Conservation (phyloP, 1,140 invertebrate genomes). For the Lordiphosa collinella region DNA sequence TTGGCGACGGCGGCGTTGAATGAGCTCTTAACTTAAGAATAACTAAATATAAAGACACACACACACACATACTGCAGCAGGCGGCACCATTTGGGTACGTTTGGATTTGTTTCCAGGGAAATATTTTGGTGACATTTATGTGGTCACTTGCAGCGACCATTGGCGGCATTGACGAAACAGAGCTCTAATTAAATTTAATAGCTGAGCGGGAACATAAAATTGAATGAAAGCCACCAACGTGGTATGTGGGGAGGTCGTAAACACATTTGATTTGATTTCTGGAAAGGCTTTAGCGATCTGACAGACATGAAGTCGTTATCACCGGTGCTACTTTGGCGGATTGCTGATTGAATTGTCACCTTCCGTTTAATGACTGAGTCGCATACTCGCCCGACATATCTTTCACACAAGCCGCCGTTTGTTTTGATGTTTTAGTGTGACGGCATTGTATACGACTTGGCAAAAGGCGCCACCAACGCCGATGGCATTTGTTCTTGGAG, state of each 20-base stretch:
- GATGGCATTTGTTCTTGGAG: slow-evolving; percentile 29
- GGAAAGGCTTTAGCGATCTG: slow-evolving; percentile 57
- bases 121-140: slow-evolving; percentile 74
- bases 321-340: slow-evolving; percentile 34
- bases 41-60: slow-evolving; percentile 38
- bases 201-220: slow-evolving; percentile 58
- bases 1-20: slow-evolving; percentile 27
- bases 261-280: slow-evolving; percentile 75
- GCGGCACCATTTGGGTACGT: slow-evolving; percentile 1
- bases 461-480: slow-evolving; percentile 42
- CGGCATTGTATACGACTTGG: slow-evolving; percentile 37
- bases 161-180: slow-evolving; percentile 48
- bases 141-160: slow-evolving; percentile 32
- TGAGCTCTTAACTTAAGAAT: slow-evolving; percentile 26
- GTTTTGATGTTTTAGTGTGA: slow-evolving; percentile 44
- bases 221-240: slow-evolving; percentile 56
- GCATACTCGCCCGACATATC: slow-evolving; percentile 19
- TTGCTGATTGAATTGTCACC: slow-evolving; percentile 73
- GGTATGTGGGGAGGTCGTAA: slow-evolving; percentile 46
- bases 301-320: slow-evolving; percentile 29
- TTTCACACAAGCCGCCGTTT: slow-evolving; percentile 41
- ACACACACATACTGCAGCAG: slow-evolving; percentile 20
- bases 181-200: slow-evolving; percentile 79
- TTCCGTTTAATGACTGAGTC: slow-evolving; percentile 27
- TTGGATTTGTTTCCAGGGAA: slow-evolving; percentile 29